Evolutionary conservation across 2,888 invertebrate genomes (phyloP).

Genomic region (Ophonus ardosiacus): DNA sequence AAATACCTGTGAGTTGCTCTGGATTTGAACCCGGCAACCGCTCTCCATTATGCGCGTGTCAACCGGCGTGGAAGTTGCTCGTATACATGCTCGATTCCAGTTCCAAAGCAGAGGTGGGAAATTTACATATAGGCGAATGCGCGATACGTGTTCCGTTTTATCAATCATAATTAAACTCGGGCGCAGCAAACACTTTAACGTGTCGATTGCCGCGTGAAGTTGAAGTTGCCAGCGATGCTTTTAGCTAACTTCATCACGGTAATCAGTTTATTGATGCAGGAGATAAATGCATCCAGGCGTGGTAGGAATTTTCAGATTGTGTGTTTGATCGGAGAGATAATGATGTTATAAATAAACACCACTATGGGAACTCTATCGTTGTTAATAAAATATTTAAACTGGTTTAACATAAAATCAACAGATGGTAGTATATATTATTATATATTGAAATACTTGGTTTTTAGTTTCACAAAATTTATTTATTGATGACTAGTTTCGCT

Average conservation of each 20-base stretch:
- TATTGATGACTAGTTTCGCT: too few relatives aligned
- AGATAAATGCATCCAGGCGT: conserved; percentile 40
- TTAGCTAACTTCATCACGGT: conserved; percentile 45
- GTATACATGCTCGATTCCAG: background rate
- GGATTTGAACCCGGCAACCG: conserved; percentile 38
- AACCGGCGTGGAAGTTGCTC: conserved; percentile 39
- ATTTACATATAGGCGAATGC: conserved; percentile 54
- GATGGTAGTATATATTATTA: too few relatives aligned
- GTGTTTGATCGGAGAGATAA: background rate
- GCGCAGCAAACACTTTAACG: conserved; percentile 39
- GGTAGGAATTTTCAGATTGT: conserved; percentile 22
- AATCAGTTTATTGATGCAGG: conserved; percentile 42
- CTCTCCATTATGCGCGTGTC: conserved; percentile 52
- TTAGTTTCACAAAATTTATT: too few relatives aligned
- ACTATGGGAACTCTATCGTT: background rate
- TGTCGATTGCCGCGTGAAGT: conserved; percentile 49
- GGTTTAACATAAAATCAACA: background rate
- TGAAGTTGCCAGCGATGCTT: conserved; percentile 38
- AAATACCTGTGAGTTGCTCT: background rate
- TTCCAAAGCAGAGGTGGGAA: background rate
- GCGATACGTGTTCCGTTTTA: conserved; percentile 38
- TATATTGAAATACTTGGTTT: too few relatives aligned
- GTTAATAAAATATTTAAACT: background rate
- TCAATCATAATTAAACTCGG: conserved; percentile 59
- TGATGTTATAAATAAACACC: background rate